A percentile compares a stretch with the other conserved stretches of the same genome.
Evolutionary conservation across 2,797 vertebrate genomes (phyloP).

Genomic region (Amblyraja radiata): DNA sequence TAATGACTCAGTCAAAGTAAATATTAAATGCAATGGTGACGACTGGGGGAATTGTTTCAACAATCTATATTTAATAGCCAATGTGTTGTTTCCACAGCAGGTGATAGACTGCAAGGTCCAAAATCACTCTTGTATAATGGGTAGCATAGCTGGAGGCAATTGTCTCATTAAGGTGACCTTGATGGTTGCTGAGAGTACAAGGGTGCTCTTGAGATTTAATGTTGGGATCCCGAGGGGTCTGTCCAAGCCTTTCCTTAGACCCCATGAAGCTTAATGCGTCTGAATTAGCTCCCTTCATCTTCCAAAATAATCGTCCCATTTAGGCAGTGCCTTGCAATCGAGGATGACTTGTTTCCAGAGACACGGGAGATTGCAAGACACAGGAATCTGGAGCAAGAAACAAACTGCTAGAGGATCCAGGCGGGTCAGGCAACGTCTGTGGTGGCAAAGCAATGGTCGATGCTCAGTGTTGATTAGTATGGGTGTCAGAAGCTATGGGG

Average conservation of each 20-base stretch:
- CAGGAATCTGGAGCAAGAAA: too few relatives aligned
- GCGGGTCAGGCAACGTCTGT: too few relatives aligned
- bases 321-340: too few relatives aligned
- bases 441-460: too few relatives aligned
- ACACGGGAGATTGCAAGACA: too few relatives aligned
- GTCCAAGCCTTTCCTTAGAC: neutral
- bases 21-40: neutral
- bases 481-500: too few relatives aligned
- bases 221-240: neutral
- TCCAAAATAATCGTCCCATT: neutral
- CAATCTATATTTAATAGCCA: neutral
- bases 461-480: too few relatives aligned
- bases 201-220: neutral
- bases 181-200: neutral
- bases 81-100: slow-evolving; percentile 3
- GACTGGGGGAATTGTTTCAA: neutral
- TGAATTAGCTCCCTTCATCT: neutral
- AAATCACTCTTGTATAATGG: neutral
- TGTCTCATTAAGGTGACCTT: slow-evolving; percentile 5
- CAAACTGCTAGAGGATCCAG: too few relatives aligned
- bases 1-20: neutral
- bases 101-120: neutral
- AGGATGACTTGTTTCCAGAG: too few relatives aligned
- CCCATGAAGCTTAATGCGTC: neutral
- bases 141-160: neutral